Base-by-base conservation (phyloP, 2,888 invertebrate genomes). In the Cepaea hortensis region DNA sequence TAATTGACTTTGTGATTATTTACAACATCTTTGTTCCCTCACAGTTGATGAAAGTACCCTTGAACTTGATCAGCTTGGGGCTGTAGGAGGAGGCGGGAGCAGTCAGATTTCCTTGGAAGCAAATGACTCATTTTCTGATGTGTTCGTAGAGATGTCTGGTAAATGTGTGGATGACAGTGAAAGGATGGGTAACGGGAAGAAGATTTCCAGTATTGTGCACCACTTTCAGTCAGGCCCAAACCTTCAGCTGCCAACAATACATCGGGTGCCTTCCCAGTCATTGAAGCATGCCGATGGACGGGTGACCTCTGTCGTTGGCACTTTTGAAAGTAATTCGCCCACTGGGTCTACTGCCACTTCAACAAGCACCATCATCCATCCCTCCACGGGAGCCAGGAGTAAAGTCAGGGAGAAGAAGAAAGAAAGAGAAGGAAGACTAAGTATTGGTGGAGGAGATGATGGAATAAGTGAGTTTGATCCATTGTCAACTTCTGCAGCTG, bases 31-130 rank as follows among this genome's bases (percentile, higher is more conserved):
- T n/a, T 68, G 18, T 18, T 18, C 18, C n/a, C n/a, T 68, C 20
- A 50, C 50, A 84, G 87, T 79, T 83, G 87, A 87, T 68, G 84
- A 87, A 18, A n/a, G 62, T 65, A 11, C 62, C n/a, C 48, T 80
- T 4, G 87, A 87, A 15, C 46, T 81, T 35, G 87, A 87, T 48
- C 84, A 80, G 15, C 88, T 91, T 55, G 90, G 90, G 11, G 88
- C 90, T 15, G 91, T 91, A 70, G 90, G 90, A 35, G 90, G 90
- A 72, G 91, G 91, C 76, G 91, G 91, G 76, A 91, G 91, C 11
- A 55, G 55, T n/a, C 77, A 61, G 55, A 91, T 91, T 3, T 89
- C 90, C 48, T 35, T 46, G 9, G 76, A 84, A 35, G 9, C 65
- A 35, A 72, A 65, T 6, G 81, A 85, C 20, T 11, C 80, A 65